Evolutionary conservation across 2,888 invertebrate genomes (phyloP), one percentile per base, ranked within the genome.

Genomic region (Ecliptopera silaceata): DNA sequence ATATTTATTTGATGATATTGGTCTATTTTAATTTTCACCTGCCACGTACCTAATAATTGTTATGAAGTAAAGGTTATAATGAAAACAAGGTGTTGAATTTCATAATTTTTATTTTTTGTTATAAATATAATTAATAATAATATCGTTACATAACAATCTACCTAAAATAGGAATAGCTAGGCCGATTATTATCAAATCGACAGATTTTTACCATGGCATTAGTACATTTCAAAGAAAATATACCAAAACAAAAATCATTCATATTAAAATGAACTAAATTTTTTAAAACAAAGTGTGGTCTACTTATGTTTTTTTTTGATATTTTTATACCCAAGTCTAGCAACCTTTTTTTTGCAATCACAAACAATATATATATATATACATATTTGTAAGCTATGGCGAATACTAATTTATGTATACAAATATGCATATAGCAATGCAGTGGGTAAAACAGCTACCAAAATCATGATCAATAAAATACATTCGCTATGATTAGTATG

Each of bases 61-160:
- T 1, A 26, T 8, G 26, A 34, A 13, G 4, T 36, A 1, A n/a
- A n/a, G 8, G 6, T 10, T 5, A 2, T 6, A 12, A 15, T 13
- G n/a, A 22, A 22, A 13, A 12, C 22, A n/a, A 6, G 11, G n/a
- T 17, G 12, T 26, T 22, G 56, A 41, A 56, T 61, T 63, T 59
- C 46, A 60, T 55, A 34, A 26, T 42, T 34, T 55, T 54, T 34
- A 10, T 47, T 53, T 49, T 66, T 66, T 66, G 61, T 61, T 66
- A 66, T 66, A 66, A 66, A 66, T 66, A 64, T 66, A 66, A 32
- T 51, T 63, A 66, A 64, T 66, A 64, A 56, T 63, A 66, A 60
- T 66, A 64, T 64, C 55, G 58, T 66, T 64, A 48, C 39, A 48
- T 48, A 66, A 66, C 64, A 60, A 63, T 63, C 48, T 48, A 48